Evolutionary conservation across 2,797 vertebrate genomes (phyloP).

Genomic region (Cynodonichthys magdalenae): DNA sequence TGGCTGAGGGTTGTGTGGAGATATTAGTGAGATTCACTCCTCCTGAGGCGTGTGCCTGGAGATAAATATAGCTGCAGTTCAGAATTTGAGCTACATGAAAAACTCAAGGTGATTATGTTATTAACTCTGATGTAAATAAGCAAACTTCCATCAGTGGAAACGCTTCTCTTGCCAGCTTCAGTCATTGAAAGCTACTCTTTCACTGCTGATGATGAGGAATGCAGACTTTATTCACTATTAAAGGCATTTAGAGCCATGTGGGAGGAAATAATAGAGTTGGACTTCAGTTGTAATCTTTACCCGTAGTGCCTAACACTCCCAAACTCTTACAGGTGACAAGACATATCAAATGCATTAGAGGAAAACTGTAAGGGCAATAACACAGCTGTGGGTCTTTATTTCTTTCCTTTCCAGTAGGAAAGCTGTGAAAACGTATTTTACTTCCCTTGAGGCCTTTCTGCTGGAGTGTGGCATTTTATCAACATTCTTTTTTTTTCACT

Average conservation of each 20-base stretch:
- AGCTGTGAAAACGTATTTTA: not conserved
- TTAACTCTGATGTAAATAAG: slow-evolving; percentile 9
- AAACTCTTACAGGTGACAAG: slow-evolving; percentile 6
- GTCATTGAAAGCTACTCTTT: not conserved
- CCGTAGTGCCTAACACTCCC: not conserved
- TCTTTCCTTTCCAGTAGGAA: slow-evolving; percentile 3
- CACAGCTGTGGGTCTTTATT: not conserved
- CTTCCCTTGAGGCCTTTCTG: slow-evolving; percentile 9
- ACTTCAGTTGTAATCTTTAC: not conserved
- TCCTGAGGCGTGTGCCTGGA: not conserved
- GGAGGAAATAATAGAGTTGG: not conserved
- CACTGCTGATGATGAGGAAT: not conserved
- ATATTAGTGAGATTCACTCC: not conserved
- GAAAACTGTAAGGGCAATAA: slow-evolving; percentile 6
- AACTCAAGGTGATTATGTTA: not conserved
- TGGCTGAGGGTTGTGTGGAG: not conserved
- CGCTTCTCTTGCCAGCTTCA: not conserved
- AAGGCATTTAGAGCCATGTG: not conserved
- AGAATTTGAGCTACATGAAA: not conserved
- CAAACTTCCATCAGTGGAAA: not conserved
- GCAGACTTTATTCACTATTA: not conserved
- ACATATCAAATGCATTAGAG: slow-evolving; percentile 1
- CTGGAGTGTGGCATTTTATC: slow-evolving; percentile 2
- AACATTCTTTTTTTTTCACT: not conserved
- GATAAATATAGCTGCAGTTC: slow-evolving; percentile 3